Conservation (phyloP, 53 echinoderm and acorn worm species). For the Holothuria leucospilota region DNA sequence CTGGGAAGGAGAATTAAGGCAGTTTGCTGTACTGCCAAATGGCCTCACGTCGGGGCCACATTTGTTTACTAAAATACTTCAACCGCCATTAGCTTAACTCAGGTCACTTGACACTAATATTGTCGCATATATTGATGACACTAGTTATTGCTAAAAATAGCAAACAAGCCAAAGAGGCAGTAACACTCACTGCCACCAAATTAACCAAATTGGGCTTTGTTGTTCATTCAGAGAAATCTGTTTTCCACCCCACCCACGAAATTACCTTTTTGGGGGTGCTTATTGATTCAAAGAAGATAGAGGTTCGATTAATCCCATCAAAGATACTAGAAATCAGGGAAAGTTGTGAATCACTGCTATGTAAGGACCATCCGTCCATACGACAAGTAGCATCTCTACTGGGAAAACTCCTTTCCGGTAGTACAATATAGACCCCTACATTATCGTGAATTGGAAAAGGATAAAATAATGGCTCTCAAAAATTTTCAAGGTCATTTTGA, state of each 20-base stretch:
- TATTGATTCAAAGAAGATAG: constrained; percentile 1
- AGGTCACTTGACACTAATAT: constrained; percentile 11
- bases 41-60: constrained; percentile 51
- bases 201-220: neutral
- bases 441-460: neutral
- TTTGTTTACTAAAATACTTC: constrained; percentile 62
- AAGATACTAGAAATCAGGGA: constrained; percentile 8
- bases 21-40: constrained; percentile 55
- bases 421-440: neutral
- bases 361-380: neutral
- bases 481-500: constrained; percentile 14
- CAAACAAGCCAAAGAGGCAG: no score
- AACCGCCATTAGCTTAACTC: constrained; percentile 40
- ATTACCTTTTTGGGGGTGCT: neutral
- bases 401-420: neutral
- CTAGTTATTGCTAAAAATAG: no score
- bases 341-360: neutral
- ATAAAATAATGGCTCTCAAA: constrained; percentile 19
- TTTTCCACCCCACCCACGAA: constrained; percentile 1
- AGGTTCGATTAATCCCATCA: neutral
- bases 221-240: neutral
- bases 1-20: constrained; percentile 33
- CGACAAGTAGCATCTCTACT: neutral
- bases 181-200: neutral
- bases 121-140: neutral